Evolutionary conservation across 1,140 invertebrate genomes (phyloP).

Genomic region (Diploscapter pachys): DNA sequence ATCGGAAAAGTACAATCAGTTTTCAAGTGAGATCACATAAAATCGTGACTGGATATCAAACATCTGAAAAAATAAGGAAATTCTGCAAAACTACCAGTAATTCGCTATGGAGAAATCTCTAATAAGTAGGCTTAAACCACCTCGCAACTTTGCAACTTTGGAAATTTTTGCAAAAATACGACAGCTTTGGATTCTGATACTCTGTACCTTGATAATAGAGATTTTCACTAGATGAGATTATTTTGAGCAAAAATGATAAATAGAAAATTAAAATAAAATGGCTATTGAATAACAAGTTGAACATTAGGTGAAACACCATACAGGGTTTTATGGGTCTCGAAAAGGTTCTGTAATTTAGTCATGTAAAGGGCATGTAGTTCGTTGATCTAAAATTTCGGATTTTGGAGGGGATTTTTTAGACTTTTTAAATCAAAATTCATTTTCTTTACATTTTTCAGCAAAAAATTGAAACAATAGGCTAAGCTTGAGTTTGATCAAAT

Average conservation of each 20-base stretch:
- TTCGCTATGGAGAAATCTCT: background rate
- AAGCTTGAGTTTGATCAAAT: too few species aligned
- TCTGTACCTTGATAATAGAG: background rate
- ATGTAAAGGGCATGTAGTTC: conserved; percentile 74
- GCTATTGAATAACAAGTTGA: conserved; percentile 31
- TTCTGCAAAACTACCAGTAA: conserved; percentile 5
- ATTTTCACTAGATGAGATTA: conserved; percentile 17
- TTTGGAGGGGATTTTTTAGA: too few species aligned
- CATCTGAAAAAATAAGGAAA: conserved; percentile 3
- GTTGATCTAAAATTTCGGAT: conserved; percentile 63
- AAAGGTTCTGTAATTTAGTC: conserved; percentile 69
- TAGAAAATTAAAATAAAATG: background rate
- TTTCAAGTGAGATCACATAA: conserved; percentile 1
- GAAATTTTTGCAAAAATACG: too few species aligned
- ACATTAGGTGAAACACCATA: conserved; percentile 63
- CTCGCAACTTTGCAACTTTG: too few species aligned
- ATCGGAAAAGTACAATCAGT: background rate
- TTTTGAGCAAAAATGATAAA: background rate
- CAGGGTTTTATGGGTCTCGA: conserved; percentile 75
- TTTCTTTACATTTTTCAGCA: too few species aligned
- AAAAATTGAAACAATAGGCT: too few species aligned
- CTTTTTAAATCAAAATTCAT: too few species aligned
- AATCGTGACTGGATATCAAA: conserved; percentile 11
- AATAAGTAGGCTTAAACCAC: too few species aligned
- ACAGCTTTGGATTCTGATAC: too few species aligned